Percentiles rank a stretch among this genome's conserved stretches.
phyloP scores from a whole-genome alignment of 2,113 vertebrate species.

The Engraulis encrasicolus region DNA sequence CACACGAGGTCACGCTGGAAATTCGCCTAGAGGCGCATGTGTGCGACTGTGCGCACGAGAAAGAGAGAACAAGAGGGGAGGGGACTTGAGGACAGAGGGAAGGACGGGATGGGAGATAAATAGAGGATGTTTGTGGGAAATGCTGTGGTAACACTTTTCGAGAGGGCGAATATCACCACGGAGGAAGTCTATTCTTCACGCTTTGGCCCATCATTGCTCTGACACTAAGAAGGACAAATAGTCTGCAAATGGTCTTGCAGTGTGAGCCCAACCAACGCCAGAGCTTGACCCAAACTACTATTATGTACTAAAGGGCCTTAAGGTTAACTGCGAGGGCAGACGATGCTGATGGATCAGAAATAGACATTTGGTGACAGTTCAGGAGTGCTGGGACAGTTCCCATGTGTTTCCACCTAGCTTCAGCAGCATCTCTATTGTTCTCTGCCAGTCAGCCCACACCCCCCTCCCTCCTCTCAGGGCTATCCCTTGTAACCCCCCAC shows the following conservation, averaged over 20 bases:
- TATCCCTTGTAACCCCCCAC: neutral
- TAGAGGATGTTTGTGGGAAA: slow-evolving; percentile 45
- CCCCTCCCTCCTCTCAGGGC: slow-evolving; percentile 32
- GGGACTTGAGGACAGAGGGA: slow-evolving; percentile 51
- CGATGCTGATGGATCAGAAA: neutral
- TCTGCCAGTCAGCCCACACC: too few relatives aligned
- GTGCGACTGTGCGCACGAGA: slow-evolving; percentile 23
- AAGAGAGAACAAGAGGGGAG: slow-evolving; percentile 31
- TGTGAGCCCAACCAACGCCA: neutral
- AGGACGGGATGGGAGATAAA: slow-evolving; percentile 47
- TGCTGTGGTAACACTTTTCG: slow-evolving; percentile 6
- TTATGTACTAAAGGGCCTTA: neutral
- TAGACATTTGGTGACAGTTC: slow-evolving; percentile 11
- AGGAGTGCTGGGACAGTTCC: neutral
- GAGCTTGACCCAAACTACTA: neutral
- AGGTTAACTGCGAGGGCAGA: neutral
- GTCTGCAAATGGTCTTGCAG: neutral
- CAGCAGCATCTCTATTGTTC: slow-evolving; percentile 42
- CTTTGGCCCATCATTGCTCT: neutral
- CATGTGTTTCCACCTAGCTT: neutral
- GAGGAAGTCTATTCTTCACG: neutral
- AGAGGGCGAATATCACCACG: neutral
- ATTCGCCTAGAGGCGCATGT: slow-evolving; percentile 5
- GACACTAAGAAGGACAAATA: neutral
- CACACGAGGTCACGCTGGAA: slow-evolving; percentile 25